Conservation (phyloP, 30 jellyfish, hydroid and myxozoan genomes). For the Cassiopea xamachana region DNA sequence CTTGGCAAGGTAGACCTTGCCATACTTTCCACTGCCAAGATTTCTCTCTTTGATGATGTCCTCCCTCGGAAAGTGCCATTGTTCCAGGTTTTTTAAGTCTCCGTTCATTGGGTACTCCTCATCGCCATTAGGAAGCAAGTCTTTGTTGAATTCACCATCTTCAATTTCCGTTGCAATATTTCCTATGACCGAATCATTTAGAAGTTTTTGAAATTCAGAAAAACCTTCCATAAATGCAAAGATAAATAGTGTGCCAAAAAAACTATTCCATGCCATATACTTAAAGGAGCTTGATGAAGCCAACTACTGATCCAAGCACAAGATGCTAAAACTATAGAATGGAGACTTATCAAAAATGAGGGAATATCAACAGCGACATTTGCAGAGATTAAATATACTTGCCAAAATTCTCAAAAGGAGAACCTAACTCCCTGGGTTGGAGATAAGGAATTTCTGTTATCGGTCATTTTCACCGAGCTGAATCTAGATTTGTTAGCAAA, state of each 20-base stretch:
- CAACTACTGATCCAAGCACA: too few species aligned
- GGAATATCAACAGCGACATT: too few species aligned
- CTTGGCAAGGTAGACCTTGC: slow-evolving; percentile 82
- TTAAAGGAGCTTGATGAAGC: too few species aligned
- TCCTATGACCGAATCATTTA: slow-evolving; percentile 32
- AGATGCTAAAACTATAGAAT: too few species aligned
- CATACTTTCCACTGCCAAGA: slow-evolving; percentile 91
- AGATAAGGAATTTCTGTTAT: too few species aligned
- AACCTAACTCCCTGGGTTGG: too few species aligned
- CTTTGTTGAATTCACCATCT: slow-evolving; percentile 84
- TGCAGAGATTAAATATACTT: too few species aligned
- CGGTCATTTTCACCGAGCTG: too few species aligned
- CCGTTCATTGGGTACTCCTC: slow-evolving; percentile 73
- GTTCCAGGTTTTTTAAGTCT: slow-evolving; percentile 55
- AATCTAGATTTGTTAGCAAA: too few species aligned
- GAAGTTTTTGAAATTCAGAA: background rate
- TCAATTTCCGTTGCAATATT: slow-evolving; percentile 78
- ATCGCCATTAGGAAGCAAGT: slow-evolving; percentile 73
- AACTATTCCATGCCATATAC: background rate
- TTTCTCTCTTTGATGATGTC: slow-evolving; percentile 56
- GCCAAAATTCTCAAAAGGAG: too few species aligned
- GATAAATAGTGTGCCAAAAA: background rate
- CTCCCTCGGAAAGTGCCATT: slow-evolving; percentile 76
- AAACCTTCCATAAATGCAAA: background rate
- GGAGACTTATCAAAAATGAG: too few species aligned